Conservation (phyloP, 2,888 invertebrate species). For the Leucozona laternaria region DNA sequence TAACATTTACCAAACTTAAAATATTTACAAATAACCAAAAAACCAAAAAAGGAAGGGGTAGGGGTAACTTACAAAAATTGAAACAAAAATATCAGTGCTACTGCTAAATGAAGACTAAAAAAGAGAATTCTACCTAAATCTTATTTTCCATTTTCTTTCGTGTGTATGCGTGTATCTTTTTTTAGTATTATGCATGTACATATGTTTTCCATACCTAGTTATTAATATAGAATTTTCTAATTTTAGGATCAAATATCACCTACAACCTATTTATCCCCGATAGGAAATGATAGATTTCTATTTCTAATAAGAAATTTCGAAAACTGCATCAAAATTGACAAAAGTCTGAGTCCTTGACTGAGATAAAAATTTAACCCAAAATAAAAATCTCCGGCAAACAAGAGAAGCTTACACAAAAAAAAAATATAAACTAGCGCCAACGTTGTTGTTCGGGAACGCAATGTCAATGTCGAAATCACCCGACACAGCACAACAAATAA, state of each 20-base stretch:
- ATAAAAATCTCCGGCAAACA: neutral
- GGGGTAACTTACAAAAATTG: too few relatives aligned
- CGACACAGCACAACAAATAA: conserved; percentile 77
- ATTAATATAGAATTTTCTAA: neutral
- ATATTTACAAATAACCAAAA: too few relatives aligned
- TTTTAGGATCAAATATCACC: conserved; percentile 26
- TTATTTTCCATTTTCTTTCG: too few relatives aligned
- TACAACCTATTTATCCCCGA: neutral
- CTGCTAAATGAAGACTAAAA: too few relatives aligned
- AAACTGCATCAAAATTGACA: neutral
- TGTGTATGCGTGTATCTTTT: neutral
- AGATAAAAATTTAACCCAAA: neutral
- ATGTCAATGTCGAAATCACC: conserved; percentile 72
- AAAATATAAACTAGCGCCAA: conserved; percentile 7
- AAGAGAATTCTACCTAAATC: too few relatives aligned
- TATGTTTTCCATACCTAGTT: neutral
- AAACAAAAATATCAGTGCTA: too few relatives aligned
- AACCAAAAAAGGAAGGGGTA: too few relatives aligned
- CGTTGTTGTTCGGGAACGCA: conserved; percentile 48
- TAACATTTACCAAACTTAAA: too few relatives aligned
- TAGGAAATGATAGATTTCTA: conserved; percentile 16
- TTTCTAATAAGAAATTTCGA: neutral
- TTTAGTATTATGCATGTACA: neutral
- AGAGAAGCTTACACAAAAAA: neutral
- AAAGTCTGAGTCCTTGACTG: neutral